Conservation (phyloP, 2,113 vertebrate genomes). For the Oryzias curvinotus region DNA sequence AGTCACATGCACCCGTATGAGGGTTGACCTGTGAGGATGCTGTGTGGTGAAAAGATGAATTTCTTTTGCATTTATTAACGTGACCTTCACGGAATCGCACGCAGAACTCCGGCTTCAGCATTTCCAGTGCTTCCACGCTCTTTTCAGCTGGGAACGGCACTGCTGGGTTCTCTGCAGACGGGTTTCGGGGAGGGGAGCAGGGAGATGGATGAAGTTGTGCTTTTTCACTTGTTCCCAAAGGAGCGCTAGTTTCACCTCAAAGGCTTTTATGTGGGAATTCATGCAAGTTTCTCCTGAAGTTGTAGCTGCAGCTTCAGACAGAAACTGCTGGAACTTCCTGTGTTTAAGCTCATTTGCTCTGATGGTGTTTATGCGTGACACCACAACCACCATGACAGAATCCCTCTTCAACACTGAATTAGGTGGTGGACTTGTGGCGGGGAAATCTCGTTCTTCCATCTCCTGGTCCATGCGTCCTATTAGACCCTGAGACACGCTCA, state of each 20-base stretch:
- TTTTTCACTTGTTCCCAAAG: background rate
- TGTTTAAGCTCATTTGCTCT: conserved; percentile 12
- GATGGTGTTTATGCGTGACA: background rate
- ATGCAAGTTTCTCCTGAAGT: conserved; percentile 17
- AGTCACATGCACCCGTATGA: too few species aligned
- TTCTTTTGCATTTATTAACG: background rate
- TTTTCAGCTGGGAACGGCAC: background rate
- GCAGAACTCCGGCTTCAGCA: background rate
- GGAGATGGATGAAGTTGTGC: background rate
- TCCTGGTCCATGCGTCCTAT: conserved; percentile 15
- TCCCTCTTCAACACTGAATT: conserved; percentile 31
- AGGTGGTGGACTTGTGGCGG: conserved; percentile 30
- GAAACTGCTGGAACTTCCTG: conserved; percentile 5
- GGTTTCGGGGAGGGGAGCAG: conserved; percentile 11
- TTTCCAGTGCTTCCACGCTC: conserved; percentile 3
- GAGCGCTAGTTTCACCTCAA: background rate
- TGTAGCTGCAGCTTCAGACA: conserved; percentile 15
- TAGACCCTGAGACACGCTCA: conserved; percentile 1
- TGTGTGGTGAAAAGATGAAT: background rate
- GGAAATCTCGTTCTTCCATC: conserved; percentile 25
- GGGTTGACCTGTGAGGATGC: too few species aligned
- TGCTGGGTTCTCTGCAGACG: background rate
- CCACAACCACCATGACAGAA: background rate
- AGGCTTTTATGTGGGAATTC: conserved; percentile 16
- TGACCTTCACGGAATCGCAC: background rate